Evolutionary conservation across 2,113 vertebrate genomes (phyloP).

Genomic region (Toxotes chatareus): DNA sequence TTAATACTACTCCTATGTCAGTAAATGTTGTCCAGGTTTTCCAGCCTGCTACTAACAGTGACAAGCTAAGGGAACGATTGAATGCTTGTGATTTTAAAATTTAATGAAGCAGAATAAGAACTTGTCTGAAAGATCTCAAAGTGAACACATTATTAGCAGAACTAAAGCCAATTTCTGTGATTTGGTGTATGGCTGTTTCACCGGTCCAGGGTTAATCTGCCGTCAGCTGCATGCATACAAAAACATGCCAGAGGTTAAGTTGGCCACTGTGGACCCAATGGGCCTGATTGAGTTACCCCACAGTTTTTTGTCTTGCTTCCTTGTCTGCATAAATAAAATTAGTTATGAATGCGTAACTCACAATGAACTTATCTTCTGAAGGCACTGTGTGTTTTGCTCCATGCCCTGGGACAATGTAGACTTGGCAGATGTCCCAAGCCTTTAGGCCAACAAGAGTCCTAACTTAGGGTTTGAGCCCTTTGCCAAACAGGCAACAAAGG

Average conservation of each 20-base stretch:
- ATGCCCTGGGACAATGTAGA: conserved; percentile 6
- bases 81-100: not conserved
- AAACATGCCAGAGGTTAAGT: not conserved
- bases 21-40: not conserved
- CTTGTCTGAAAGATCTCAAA: not conserved
- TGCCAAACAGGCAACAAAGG: conserved; percentile 31
- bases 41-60: not conserved
- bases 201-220: not conserved
- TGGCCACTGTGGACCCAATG: conserved; percentile 2
- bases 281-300: not conserved
- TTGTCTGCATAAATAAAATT: conserved; percentile 23
- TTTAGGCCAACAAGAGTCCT: conserved; percentile 28
- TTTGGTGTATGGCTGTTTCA: not conserved
- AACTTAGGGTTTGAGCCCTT: conserved; percentile 9
- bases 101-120: not conserved
- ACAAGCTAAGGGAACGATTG: not conserved
- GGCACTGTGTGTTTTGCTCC: conserved; percentile 21
- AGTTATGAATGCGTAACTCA: conserved; percentile 23
- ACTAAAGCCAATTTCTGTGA: not conserved
- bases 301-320: conserved; percentile 18
- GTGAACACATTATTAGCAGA: not conserved
- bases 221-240: not conserved
- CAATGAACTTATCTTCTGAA: conserved; percentile 25
- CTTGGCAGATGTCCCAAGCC: conserved; percentile 30
- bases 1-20: not conserved